Conservation (phyloP, 2,888 invertebrate genomes). For the Limenitis camilla region DNA sequence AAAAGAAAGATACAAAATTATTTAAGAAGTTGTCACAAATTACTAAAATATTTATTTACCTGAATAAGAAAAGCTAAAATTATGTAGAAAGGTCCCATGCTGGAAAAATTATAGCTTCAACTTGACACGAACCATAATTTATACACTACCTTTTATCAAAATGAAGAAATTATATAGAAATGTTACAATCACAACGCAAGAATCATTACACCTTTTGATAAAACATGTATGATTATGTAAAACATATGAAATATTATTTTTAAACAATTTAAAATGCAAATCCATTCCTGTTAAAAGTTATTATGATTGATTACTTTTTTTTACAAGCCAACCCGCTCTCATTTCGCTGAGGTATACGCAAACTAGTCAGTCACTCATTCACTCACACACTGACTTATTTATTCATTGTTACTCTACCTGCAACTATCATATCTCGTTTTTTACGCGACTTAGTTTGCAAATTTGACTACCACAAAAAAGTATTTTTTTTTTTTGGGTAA, state of each 20-base stretch:
- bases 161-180: slow-evolving; percentile 19
- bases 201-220: slow-evolving; percentile 25
- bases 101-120: slow-evolving; percentile 28
- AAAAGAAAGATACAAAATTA: slow-evolving; percentile 16
- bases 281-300: too few relatives aligned
- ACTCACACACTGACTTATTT: too few relatives aligned
- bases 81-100: slow-evolving; percentile 51
- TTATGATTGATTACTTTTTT: too few relatives aligned
- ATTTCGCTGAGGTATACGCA: too few relatives aligned
- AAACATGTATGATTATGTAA: slow-evolving; percentile 29
- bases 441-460: too few relatives aligned
- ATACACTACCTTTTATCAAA: slow-evolving; percentile 41
- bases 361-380: too few relatives aligned
- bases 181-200: slow-evolving; percentile 22
- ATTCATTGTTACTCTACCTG: too few relatives aligned
- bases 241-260: slow-evolving; percentile 4
- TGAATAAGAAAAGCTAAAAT: slow-evolving; percentile 51
- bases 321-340: too few relatives aligned
- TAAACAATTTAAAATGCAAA: too few relatives aligned
- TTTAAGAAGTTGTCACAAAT: not conserved
- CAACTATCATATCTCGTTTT: too few relatives aligned
- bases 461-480: too few relatives aligned
- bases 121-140: slow-evolving; percentile 32
- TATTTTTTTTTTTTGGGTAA: too few relatives aligned
- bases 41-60: slow-evolving; percentile 37